These are phyloP conservation scores for Isichthys henryi DNA, from an alignment of 2,113 vertebrate species.

Conservation along the genomic window DNA sequence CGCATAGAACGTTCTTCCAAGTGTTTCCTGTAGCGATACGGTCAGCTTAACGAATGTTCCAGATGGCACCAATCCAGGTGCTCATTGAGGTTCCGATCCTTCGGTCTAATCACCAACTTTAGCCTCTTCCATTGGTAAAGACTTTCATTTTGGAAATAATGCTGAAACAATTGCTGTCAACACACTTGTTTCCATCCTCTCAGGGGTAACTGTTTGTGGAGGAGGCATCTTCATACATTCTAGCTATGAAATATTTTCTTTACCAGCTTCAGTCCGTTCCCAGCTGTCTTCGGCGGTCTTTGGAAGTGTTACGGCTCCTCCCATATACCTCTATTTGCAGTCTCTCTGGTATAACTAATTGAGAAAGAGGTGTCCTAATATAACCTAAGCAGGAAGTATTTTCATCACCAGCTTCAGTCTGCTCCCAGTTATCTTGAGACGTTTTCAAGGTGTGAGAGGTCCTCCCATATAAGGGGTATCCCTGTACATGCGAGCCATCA, in stretches of 20 bases:
- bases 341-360: background rate
- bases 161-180: background rate
- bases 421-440: background rate
- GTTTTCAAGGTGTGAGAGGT: background rate
- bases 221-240: background rate
- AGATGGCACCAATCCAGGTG: background rate
- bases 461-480: background rate
- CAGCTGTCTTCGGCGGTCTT: background rate
- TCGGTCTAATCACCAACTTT: background rate
- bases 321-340: background rate
- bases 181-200: background rate
- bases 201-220: background rate
- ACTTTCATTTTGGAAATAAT: background rate
- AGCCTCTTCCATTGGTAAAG: background rate
- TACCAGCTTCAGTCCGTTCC: background rate
- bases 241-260: background rate
- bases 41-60: background rate
- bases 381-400: background rate
- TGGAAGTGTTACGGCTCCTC: background rate
- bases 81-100: background rate
- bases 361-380: background rate
- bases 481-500: background rate
- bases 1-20: background rate
- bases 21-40: background rate
- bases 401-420: background rate